Percentiles rank a stretch among this genome's conserved stretches.
Evolutionary conservation across 2,797 vertebrate genomes (phyloP).

Genomic region (Falco novaeseelandiae): DNA sequence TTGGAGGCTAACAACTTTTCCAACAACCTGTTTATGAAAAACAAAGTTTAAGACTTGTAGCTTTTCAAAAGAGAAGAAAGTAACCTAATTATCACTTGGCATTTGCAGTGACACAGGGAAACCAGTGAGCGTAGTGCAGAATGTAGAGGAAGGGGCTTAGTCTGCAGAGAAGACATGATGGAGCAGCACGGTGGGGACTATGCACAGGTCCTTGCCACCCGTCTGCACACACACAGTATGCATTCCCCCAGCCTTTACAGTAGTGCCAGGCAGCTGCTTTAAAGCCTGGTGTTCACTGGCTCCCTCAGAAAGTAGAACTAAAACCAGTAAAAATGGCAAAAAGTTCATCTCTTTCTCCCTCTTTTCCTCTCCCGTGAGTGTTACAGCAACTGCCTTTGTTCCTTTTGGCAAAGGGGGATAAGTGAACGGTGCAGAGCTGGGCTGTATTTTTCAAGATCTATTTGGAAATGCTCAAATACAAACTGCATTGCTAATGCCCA

Average conservation of each 20-base stretch:
- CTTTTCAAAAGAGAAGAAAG: neutral
- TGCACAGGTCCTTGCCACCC: neutral
- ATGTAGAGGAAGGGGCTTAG: neutral
- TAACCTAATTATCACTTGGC: neutral
- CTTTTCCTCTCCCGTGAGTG: neutral
- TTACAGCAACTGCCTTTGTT: neutral
- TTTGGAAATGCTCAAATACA: neutral
- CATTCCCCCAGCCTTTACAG: neutral
- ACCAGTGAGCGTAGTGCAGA: neutral
- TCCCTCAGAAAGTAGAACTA: neutral
- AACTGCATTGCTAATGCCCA: neutral
- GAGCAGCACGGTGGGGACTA: neutral
- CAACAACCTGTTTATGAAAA: neutral
- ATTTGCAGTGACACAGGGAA: neutral
- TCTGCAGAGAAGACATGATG: neutral
- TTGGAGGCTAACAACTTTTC: conserved; percentile 6
- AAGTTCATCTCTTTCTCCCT: neutral
- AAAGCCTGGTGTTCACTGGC: neutral
- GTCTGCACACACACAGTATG: neutral
- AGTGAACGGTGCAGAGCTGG: neutral
- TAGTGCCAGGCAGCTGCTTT: neutral
- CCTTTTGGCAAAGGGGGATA: neutral
- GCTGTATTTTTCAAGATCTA: neutral
- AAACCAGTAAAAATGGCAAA: neutral
- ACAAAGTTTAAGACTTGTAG: neutral